Evolutionary conservation across 2,888 invertebrate species (phyloP).

Genomic region (Hyalella azteca): DNA sequence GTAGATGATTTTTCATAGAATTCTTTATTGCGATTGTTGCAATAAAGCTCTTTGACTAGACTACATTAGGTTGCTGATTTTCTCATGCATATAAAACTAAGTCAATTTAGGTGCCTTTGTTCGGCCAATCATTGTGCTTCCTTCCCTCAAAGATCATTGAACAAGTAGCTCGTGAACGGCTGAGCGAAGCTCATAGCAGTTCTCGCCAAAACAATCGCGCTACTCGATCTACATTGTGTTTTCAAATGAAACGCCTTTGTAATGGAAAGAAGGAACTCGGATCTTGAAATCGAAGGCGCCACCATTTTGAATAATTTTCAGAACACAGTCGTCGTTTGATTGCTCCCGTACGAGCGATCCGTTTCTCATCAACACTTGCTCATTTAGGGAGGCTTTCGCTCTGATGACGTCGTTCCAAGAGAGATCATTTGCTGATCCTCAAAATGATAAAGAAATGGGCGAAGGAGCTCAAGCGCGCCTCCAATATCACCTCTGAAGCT

Average conservation of each 20-base stretch:
- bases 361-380: conserved; percentile 32
- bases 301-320: conserved; percentile 27
- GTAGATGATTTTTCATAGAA: too few species aligned
- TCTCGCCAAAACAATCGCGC: conserved; percentile 33
- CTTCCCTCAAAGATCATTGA: not conserved
- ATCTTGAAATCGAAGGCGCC: conserved; percentile 25
- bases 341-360: conserved; percentile 28
- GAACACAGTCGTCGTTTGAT: not conserved
- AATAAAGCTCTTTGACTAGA: too few species aligned
- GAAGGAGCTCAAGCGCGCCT: conserved; percentile 8
- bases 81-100: conserved; percentile 4
- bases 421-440: conserved; percentile 30
- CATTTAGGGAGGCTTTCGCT: conserved; percentile 18
- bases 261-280: conserved; percentile 30
- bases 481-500: conserved; percentile 22
- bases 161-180: conserved; percentile 21
- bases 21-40: too few species aligned
- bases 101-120: conserved; percentile 11
- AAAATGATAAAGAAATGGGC: conserved; percentile 35
- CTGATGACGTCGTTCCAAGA: conserved; percentile 30
- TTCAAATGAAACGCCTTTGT: conserved; percentile 33
- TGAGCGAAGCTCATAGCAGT: not conserved
- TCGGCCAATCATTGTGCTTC: conserved; percentile 10
- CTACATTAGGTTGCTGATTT: not conserved
- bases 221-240: conserved; percentile 31